A percentile compares a stretch with the other conserved stretches of the same genome.
Evolutionary conservation across 2,888 invertebrate genomes (phyloP).

Genomic region (Dryadula phaetusa): DNA sequence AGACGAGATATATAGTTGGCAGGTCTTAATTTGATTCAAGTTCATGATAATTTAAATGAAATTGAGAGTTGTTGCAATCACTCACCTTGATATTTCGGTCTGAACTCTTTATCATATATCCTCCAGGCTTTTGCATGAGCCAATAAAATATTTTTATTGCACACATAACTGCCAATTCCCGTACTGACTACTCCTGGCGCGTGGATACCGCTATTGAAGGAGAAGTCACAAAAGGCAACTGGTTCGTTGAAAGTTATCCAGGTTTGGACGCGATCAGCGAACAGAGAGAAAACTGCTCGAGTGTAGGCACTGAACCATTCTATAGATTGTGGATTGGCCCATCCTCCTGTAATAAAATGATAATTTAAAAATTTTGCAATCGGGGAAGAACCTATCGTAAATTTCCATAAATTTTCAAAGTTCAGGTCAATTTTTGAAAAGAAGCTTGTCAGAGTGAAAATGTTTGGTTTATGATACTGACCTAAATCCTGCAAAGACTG

Average conservation of each 20-base stretch:
- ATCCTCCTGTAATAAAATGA: slow-evolving; percentile 73
- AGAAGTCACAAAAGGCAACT: slow-evolving; percentile 57
- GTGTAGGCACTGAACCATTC: slow-evolving; percentile 46
- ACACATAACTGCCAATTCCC: slow-evolving; percentile 79
- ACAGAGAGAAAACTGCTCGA: slow-evolving; percentile 70
- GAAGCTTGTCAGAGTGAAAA: neutral
- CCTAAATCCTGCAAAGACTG: slow-evolving; percentile 58
- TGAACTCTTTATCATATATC: slow-evolving; percentile 79
- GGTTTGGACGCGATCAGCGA: slow-evolving; percentile 82
- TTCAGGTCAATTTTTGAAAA: too few relatives aligned
- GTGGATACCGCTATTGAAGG: slow-evolving; percentile 58
- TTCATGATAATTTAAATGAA: too few relatives aligned
- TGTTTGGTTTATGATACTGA: slow-evolving; percentile 30
- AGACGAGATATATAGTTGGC: too few relatives aligned
- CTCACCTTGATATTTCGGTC: slow-evolving; percentile 70
- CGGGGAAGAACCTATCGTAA: neutral
- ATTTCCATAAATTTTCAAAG: neutral
- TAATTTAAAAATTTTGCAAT: neutral
- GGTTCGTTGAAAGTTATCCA: slow-evolving; percentile 87
- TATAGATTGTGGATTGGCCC: slow-evolving; percentile 84
- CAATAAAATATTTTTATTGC: slow-evolving; percentile 80
- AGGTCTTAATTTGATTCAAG: too few relatives aligned
- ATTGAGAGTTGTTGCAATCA: too few relatives aligned
- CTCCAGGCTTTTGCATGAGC: slow-evolving; percentile 85
- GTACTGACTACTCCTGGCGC: slow-evolving; percentile 62